Evolutionary conservation across 2,888 invertebrate species (phyloP).

Genomic region (Bhutanitis thaidina): DNA sequence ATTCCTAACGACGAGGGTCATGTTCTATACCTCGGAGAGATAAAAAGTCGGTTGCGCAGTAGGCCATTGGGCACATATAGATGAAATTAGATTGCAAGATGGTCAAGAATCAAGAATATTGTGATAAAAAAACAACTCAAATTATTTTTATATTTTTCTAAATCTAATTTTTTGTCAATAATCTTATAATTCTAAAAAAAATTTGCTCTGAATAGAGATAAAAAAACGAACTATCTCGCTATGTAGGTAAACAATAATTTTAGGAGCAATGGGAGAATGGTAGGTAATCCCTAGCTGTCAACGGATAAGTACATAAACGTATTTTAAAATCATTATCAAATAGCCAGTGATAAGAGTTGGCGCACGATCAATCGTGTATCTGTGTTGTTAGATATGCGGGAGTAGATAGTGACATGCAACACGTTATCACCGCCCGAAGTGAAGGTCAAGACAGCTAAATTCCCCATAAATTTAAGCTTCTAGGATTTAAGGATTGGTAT

Average conservation of each 20-base stretch:
- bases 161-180: no score
- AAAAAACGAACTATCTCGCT: neutral
- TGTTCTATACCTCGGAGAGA: no score
- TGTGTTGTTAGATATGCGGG: conserved; percentile 51
- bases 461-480: conserved; percentile 41
- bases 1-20: no score
- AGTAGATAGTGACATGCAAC: conserved; percentile 52
- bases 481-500: conserved; percentile 46
- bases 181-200: no score
- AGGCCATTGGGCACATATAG: no score
- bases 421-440: conserved; percentile 46
- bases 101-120: no score
- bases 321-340: conserved; percentile 72
- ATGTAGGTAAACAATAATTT: conserved; percentile 31
- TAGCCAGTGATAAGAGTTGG: conserved; percentile 56
- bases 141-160: no score
- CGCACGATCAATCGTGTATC: conserved; percentile 65
- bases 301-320: conserved; percentile 55
- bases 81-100: no score
- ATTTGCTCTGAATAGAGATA: neutral
- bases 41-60: no score
- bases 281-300: conserved; percentile 53
- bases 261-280: conserved; percentile 28
- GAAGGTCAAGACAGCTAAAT: conserved; percentile 51
- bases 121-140: no score